These are phyloP conservation scores for Penaeus indicus DNA, from an alignment of 1,140 invertebrate genomes.

Conservation along the genomic window DNA sequence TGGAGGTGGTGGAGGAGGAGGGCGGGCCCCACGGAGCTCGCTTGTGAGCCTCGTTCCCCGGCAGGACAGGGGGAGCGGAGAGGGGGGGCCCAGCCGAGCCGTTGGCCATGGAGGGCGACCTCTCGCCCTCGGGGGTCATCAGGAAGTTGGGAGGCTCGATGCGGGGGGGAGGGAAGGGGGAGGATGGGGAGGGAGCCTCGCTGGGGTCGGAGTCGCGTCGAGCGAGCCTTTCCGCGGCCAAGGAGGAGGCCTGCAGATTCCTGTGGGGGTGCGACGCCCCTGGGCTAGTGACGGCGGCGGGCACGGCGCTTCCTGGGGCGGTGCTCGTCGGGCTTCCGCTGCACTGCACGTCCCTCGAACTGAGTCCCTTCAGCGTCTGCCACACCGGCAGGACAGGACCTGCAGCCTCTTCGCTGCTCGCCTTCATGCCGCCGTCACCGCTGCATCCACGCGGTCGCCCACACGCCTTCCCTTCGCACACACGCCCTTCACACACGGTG, in stretches of 20 bases:
- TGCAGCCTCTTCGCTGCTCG: constrained; percentile 47
- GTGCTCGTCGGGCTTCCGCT: constrained; percentile 28
- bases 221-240: constrained; percentile 48
- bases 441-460: constrained; percentile 59
- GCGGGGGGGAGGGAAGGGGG: constrained; percentile 4
- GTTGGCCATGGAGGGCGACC: constrained; percentile 29
- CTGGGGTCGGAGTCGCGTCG: constrained; percentile 46
- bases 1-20: constrained; percentile 58
- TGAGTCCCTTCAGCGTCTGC: constrained; percentile 62
- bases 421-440: constrained; percentile 54
- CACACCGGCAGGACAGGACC: constrained; percentile 52
- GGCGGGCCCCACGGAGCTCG: constrained; percentile 46
- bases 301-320: neutral
- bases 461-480: constrained; percentile 51
- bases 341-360: constrained; percentile 48
- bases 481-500: constrained; percentile 58
- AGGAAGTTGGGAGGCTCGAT: constrained; percentile 24
- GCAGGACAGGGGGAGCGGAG: constrained; percentile 30
- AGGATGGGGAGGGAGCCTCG: constrained; percentile 21
- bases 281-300: constrained; percentile 17
- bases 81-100: constrained; percentile 43
- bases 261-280: neutral
- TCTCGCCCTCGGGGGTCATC: constrained; percentile 46
- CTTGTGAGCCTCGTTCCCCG: neutral
- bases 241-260: constrained; percentile 12